Evolutionary conservation across 2,888 invertebrate genomes (phyloP).

Genomic region (Cosmia pyralina): DNA sequence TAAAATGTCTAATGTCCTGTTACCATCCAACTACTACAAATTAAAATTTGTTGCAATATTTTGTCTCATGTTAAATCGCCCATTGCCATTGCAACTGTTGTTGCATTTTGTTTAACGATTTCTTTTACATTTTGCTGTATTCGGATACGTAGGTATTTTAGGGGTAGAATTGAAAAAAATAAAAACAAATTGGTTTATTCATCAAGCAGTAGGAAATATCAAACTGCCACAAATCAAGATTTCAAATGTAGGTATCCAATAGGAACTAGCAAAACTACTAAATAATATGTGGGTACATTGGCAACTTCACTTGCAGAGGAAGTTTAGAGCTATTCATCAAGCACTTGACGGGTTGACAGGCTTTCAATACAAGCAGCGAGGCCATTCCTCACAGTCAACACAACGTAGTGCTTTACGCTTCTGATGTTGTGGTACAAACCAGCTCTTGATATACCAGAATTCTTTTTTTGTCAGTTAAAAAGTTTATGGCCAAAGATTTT

Average conservation of each 20-base stretch:
- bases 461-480: not conserved
- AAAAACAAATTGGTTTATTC: not conserved
- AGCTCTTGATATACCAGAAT: not conserved
- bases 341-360: slow-evolving; percentile 48
- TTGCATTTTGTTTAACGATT: not conserved
- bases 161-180: not conserved
- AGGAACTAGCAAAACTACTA: not conserved
- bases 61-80: not conserved
- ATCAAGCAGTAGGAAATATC: not conserved
- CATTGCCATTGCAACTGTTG: too few species aligned
- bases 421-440: slow-evolving; percentile 24
- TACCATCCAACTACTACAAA: not conserved
- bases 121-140: not conserved
- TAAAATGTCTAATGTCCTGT: too few species aligned
- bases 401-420: slow-evolving; percentile 26
- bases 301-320: slow-evolving; percentile 33
- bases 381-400: slow-evolving; percentile 45
- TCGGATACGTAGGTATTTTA: not conserved
- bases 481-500: too few species aligned
- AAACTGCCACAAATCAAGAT: not conserved
- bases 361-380: slow-evolving; percentile 49
- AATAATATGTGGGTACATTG: slow-evolving; percentile 5
- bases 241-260: not conserved
- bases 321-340: slow-evolving; percentile 59
- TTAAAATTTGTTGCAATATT: not conserved